Evolutionary conservation across 2,888 invertebrate genomes (phyloP).

Genomic region (Cataglyphis cursor): DNA sequence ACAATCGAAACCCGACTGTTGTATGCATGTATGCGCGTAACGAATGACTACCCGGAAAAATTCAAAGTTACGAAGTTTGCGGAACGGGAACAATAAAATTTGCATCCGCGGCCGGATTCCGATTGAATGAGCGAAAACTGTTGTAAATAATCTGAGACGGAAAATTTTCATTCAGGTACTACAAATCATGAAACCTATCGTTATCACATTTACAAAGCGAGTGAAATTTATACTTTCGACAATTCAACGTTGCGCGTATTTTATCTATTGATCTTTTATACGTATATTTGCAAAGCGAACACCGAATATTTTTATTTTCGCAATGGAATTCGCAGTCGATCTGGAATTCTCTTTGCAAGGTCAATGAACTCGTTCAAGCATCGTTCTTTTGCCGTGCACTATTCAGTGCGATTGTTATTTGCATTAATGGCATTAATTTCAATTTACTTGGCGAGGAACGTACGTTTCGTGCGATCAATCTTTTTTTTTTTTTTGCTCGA

Average conservation of each 20-base stretch:
- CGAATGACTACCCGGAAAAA: slow-evolving; percentile 17
- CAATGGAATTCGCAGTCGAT: background rate
- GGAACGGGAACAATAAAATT: slow-evolving; percentile 13
- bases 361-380: background rate
- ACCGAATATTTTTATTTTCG: background rate
- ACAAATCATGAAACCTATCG: background rate
- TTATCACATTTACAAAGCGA: background rate
- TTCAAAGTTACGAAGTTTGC: slow-evolving; percentile 1
- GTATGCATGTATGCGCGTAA: background rate
- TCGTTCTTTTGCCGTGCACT: background rate
- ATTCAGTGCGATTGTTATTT: background rate
- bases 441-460: background rate
- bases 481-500: background rate
- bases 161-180: background rate
- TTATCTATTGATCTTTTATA: background rate
- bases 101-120: background rate
- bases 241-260: background rate
- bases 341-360: background rate
- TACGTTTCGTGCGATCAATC: background rate
- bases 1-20: slow-evolving; percentile 29
- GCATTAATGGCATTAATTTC: background rate
- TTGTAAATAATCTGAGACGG: slow-evolving; percentile 3
- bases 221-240: background rate
- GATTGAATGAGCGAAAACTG: background rate
- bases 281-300: background rate